Conservation (phyloP, 2,113 vertebrate species). For the Alces alces region DNA sequence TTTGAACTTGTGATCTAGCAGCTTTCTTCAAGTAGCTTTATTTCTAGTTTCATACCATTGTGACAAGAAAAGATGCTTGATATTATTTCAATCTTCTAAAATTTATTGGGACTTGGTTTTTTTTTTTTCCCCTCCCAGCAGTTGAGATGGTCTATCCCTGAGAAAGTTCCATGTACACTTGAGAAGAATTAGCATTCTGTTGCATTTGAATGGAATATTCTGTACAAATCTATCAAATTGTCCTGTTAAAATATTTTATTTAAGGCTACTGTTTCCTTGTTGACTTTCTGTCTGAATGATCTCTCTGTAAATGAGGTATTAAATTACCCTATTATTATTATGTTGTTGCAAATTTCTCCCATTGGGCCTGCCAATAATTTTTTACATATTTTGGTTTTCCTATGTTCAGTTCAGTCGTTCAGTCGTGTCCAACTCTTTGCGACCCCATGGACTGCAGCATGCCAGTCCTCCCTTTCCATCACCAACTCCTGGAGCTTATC, state of each 20-base stretch:
- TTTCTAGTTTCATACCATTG: neutral
- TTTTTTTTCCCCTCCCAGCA: neutral
- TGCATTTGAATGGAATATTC: neutral
- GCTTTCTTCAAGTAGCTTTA: neutral
- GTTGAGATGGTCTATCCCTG: neutral
- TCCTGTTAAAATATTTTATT: neutral
- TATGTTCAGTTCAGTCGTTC: neutral
- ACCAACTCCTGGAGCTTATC: neutral
- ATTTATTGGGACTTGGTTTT: neutral
- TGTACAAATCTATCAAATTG: neutral
- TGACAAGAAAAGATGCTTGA: neutral
- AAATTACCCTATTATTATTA: neutral
- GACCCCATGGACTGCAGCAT: neutral
- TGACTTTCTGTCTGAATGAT: neutral
- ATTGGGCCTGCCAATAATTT: neutral
- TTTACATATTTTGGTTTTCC: neutral
- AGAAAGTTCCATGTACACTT: neutral
- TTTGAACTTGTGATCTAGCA: neutral
- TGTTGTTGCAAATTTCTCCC: neutral
- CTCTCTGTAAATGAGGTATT: neutral
- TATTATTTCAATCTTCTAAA: neutral
- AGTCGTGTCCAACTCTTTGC: rapidly evolving
- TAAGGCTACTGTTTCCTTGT: neutral
- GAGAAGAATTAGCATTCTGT: neutral
- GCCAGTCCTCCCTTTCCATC: neutral